These are phyloP conservation scores for Uloborus plumipes DNA, from an alignment of 2,888 invertebrate species.

Conservation along the genomic window DNA sequence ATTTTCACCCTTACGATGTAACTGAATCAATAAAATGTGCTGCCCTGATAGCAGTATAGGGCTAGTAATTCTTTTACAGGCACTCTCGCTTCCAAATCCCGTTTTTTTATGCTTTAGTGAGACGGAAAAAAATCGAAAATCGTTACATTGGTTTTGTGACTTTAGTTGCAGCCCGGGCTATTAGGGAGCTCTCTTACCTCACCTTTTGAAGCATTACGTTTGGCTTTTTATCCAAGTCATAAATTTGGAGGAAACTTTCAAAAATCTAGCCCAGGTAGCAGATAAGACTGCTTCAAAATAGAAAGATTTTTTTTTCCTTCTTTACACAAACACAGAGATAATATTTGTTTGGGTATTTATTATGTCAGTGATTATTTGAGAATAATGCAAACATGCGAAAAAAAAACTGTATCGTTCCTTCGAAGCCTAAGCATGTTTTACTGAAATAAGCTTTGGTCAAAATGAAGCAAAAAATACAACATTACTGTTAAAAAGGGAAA, in stretches of 20 bases:
- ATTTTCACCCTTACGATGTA: slow-evolving; percentile 18
- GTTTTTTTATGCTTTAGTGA: slow-evolving; percentile 29
- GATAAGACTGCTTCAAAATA: slow-evolving; percentile 28
- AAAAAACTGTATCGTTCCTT: no score
- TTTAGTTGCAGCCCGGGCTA: slow-evolving; percentile 34
- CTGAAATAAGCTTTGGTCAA: no score
- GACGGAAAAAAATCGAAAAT: slow-evolving; percentile 57
- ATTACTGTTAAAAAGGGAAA: no score
- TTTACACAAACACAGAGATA: no score
- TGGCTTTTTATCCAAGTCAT: slow-evolving; percentile 46
- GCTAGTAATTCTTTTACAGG: slow-evolving; percentile 28
- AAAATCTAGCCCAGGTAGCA: slow-evolving; percentile 36
- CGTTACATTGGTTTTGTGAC: slow-evolving; percentile 52
- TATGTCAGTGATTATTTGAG: no score
- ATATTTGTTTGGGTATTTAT: no score
- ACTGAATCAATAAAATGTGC: slow-evolving; percentile 46
- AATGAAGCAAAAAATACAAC: no score
- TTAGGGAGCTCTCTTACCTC: slow-evolving; percentile 38
- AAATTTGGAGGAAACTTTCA: slow-evolving; percentile 39
- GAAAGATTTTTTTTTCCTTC: not conserved
- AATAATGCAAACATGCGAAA: no score
- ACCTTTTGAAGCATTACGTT: slow-evolving; percentile 48
- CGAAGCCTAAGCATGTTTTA: no score
- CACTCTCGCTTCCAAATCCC: slow-evolving; percentile 12
- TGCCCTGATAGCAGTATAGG: slow-evolving; percentile 1